A percentile compares a stretch with the other conserved stretches of the same genome.
These are phyloP conservation scores for Hemitrygon akajei DNA, from an alignment of 2,797 vertebrate genomes.

Conservation along the genomic window DNA sequence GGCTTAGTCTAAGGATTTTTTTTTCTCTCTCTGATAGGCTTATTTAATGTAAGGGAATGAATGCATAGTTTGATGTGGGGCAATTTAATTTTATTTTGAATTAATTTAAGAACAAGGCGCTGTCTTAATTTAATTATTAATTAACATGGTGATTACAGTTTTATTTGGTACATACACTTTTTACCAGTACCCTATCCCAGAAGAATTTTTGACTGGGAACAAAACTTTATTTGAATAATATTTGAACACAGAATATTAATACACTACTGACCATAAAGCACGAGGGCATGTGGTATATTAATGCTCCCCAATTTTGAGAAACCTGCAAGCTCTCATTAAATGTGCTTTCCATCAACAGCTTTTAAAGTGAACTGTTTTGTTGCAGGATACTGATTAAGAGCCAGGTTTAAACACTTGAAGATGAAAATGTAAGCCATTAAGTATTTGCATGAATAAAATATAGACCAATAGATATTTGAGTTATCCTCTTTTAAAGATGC, in stretches of 20 bases:
- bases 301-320: neutral
- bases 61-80: neutral
- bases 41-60: neutral
- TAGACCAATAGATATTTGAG: neutral
- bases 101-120: neutral
- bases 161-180: neutral
- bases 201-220: neutral
- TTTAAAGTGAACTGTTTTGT: neutral
- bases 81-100: conserved; percentile 18
- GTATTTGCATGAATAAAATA: conserved; percentile 32
- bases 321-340: neutral
- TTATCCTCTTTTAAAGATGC: neutral
- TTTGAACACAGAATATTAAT: neutral
- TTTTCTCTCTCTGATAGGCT: neutral
- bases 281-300: neutral
- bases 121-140: neutral
- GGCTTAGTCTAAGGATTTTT: neutral
- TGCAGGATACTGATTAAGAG: neutral
- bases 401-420: neutral
- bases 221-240: neutral
- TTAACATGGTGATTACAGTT: neutral
- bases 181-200: neutral
- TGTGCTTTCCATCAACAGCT: conserved; percentile 7
- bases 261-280: neutral
- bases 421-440: neutral